Base-by-base conservation (phyloP, 2,797 vertebrate species). In the Xenentodon cancila region DNA sequence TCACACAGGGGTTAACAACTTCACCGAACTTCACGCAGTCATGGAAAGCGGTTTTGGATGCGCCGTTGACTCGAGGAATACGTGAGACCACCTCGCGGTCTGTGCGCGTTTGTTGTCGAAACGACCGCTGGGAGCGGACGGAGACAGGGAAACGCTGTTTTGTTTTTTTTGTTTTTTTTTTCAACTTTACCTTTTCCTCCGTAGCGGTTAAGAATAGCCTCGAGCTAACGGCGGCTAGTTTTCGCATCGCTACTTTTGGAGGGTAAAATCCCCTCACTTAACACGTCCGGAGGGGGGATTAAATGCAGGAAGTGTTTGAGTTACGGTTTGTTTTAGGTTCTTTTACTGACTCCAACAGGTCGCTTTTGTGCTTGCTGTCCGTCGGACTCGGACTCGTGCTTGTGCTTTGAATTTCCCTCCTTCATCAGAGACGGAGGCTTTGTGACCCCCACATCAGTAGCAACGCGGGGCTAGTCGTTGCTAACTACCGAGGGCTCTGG, bases 341-440 rank as follows among this genome's bases (percentile, higher is more conserved):
- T 25, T 19, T 19, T 12, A 13, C 44, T 30, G 30, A 8, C 20
- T 8, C 44, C 76, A 63, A 66, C 77, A 49, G 71, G 67, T 55
- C 46, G 53, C 53, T 54, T 70, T 67, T 6, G 17, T 61, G 60
- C 71, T 76, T 68, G 53, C 67, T 50, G 16, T 7, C 4, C 19
- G 17, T 11, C 30, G 45, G 46, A 77, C 67, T 73, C 68, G 32
- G 45, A n/a, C n/a, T n/a, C 11, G 49, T 57, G 27, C 22, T 37
- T 79, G 60, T 55, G 77, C 88, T 92, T 93, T 93, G 89, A 94
- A 94, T 93, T 93, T 94, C 93, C 93, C 93, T 94, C 93, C 92
- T 59, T 89, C 64, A 22, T n/a, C n/a, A n/a, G 64, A 47, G 55
- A 74, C 20, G 71, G 51, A 52, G 54, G 70, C 68, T 9, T 40